Conservation (phyloP, 2,113 vertebrate species). For the Sphyrna mokarran region DNA sequence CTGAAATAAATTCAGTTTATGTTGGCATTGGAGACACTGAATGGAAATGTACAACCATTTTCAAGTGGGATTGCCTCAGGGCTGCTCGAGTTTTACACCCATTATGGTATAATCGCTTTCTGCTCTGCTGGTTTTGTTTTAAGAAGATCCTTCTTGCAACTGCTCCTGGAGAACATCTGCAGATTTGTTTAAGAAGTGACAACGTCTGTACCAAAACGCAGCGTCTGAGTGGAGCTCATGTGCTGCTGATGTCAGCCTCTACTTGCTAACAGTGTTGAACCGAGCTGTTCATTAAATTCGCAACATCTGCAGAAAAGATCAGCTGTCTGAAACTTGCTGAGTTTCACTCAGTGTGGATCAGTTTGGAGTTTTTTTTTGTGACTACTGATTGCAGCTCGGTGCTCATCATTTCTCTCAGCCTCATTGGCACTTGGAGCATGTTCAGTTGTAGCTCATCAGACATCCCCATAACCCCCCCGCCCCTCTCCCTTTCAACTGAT, state of each 20-base stretch:
- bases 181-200: constrained; percentile 60
- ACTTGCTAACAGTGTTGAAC: constrained; percentile 53
- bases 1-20: constrained; percentile 2
- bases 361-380: constrained; percentile 41
- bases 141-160: constrained; percentile 56
- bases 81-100: constrained; percentile 28
- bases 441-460: not conserved
- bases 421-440: not conserved
- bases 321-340: constrained; percentile 42
- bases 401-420: not conserved
- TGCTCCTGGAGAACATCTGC: constrained; percentile 55
- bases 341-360: constrained; percentile 54
- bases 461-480: not conserved
- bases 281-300: constrained; percentile 53
- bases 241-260: constrained; percentile 42
- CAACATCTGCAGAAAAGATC: constrained; percentile 42
- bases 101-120: constrained; percentile 50
- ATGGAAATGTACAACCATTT: constrained; percentile 29
- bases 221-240: constrained; percentile 41
- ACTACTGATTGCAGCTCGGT: not conserved
- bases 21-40: not conserved
- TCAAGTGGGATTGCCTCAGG: constrained; percentile 23
- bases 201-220: constrained; percentile 52
- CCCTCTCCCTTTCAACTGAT: not conserved
- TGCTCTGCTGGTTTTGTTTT: constrained; percentile 51